A percentile compares a stretch with the other conserved stretches of the same genome.
These are phyloP conservation scores for Pseudanteris insignis DNA, from an alignment of 2,888 invertebrate species.

Conservation along the genomic window DNA sequence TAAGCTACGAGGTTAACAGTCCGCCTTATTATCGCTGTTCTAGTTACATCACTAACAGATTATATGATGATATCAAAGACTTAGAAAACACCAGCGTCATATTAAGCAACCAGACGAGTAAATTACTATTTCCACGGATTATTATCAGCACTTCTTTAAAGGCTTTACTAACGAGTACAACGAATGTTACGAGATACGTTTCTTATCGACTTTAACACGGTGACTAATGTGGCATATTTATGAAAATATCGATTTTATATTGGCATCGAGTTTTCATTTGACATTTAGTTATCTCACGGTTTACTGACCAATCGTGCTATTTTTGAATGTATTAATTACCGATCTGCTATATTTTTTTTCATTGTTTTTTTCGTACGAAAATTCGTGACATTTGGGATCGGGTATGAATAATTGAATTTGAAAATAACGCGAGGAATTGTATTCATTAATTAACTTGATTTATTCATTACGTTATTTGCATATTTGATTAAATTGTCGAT, in stretches of 20 bases:
- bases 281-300: constrained; percentile 10
- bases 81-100: constrained; percentile 6
- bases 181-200: constrained; percentile 8
- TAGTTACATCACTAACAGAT: constrained; percentile 22
- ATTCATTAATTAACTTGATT: too few relatives aligned
- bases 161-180: constrained; percentile 1
- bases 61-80: constrained; percentile 7
- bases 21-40: constrained; percentile 14
- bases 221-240: constrained; percentile 17
- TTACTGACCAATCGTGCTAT: too few relatives aligned
- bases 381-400: too few relatives aligned
- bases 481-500: too few relatives aligned
- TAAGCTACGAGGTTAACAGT: constrained; percentile 7
- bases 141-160: constrained; percentile 11
- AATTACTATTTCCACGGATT: constrained; percentile 11
- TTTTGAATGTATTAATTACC: too few relatives aligned
- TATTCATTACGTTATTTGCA: too few relatives aligned
- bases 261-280: not conserved
- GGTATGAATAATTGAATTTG: too few relatives aligned
- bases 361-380: too few relatives aligned
- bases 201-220: constrained; percentile 10
- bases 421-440: too few relatives aligned
- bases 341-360: too few relatives aligned
- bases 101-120: constrained; percentile 13
- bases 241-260: constrained; percentile 10